phyloP scores from a whole-genome alignment of 2,888 invertebrate genomes.

The Drosophila infuscata region DNA sequence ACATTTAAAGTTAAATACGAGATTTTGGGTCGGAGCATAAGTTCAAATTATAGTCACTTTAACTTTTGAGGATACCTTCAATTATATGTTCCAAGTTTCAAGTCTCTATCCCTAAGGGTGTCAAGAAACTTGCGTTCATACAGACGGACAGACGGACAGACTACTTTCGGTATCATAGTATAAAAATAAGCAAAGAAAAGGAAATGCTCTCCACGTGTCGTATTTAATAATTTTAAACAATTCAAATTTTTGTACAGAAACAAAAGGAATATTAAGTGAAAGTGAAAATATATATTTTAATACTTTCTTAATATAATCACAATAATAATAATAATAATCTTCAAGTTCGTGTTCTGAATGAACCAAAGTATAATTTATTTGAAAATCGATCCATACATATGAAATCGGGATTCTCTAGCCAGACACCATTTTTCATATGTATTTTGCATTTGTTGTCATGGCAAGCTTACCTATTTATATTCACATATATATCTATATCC shows the following conservation, averaged over 20 bases:
- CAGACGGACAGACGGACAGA: too few species aligned
- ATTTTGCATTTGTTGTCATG: constrained; percentile 5
- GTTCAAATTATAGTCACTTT: too few species aligned
- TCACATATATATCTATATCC: constrained; percentile 2
- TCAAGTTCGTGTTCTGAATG: too few species aligned
- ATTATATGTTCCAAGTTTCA: too few species aligned
- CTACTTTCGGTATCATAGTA: too few species aligned
- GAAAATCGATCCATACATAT: not conserved
- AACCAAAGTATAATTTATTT: not conserved
- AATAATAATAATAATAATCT: too few species aligned
- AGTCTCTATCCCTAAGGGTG: too few species aligned
- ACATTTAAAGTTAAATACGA: too few species aligned
- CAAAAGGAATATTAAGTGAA: not conserved
- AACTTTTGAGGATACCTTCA: too few species aligned
- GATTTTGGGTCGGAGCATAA: too few species aligned
- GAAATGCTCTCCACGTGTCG: not conserved
- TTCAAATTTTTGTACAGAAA: not conserved
- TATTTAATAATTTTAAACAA: not conserved
- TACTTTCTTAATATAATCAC: too few species aligned
- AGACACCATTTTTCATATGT: not conserved
- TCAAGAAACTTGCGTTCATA: too few species aligned
- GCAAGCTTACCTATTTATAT: not conserved
- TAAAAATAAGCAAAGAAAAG: not conserved
- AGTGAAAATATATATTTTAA: not conserved
- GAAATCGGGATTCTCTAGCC: not conserved